Evolutionary conservation across 1,140 invertebrate species (phyloP).

Genomic region (Penaeus japonicus): DNA sequence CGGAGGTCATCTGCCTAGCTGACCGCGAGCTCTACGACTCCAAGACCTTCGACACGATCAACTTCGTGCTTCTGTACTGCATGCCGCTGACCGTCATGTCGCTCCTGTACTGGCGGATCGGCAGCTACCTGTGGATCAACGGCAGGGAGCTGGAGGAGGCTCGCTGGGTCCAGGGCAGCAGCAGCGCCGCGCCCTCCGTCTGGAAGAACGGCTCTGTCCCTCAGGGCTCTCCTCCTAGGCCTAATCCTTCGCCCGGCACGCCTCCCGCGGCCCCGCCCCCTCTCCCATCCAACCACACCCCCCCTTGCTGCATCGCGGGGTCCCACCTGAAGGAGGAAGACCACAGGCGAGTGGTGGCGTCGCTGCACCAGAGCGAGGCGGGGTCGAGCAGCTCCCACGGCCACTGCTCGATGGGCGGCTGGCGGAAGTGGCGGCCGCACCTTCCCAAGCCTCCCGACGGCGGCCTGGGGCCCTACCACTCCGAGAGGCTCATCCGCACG

Average conservation of each 20-base stretch:
- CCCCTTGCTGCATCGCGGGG: background rate
- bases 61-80: conserved; percentile 78
- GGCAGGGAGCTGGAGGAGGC: conserved; percentile 50
- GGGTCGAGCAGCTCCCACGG: conserved; percentile 20
- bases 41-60: conserved; percentile 77
- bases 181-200: background rate
- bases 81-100: conserved; percentile 78
- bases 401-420: conserved; percentile 67
- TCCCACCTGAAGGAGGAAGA: conserved; percentile 27
- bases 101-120: conserved; percentile 77
- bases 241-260: too few species aligned
- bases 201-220: too few species aligned
- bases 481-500: conserved; percentile 38
- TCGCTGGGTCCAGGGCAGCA: background rate
- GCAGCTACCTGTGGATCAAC: conserved; percentile 73
- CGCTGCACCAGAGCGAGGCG: background rate
- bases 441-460: conserved; percentile 57
- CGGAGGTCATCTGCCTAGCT: conserved; percentile 77
- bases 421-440: conserved; percentile 62
- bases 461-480: conserved; percentile 58
- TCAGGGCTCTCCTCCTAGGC: too few species aligned
- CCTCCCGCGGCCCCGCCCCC: background rate
- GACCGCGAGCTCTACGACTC: conserved; percentile 79
- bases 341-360: background rate
- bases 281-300: background rate